These are phyloP conservation scores for Odontesthes bonariensis DNA, from an alignment of 2,113 vertebrate genomes.

Conservation along the genomic window DNA sequence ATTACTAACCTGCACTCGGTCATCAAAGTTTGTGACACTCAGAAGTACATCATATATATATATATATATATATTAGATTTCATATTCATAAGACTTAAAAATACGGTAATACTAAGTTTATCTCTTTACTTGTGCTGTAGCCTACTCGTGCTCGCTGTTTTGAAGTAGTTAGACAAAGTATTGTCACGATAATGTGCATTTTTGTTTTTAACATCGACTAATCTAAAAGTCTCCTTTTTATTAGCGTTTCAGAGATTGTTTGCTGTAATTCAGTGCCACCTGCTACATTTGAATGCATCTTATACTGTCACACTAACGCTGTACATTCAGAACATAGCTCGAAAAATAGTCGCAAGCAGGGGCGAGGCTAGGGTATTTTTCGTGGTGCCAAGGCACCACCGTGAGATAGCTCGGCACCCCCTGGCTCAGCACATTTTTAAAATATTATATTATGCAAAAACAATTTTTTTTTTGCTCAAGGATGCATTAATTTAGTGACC, in stretches of 20 bases:
- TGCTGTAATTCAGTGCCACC: slow-evolving; percentile 48
- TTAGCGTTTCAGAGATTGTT: slow-evolving; percentile 16
- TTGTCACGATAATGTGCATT: slow-evolving; percentile 62
- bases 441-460: too few relatives aligned
- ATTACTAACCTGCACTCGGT: slow-evolving; percentile 72
- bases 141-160: slow-evolving; percentile 49
- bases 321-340: slow-evolving; percentile 73
- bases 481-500: too few relatives aligned
- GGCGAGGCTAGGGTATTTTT: too few relatives aligned
- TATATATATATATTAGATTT: slow-evolving; percentile 57
- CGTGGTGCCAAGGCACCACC: too few relatives aligned
- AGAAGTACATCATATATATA: slow-evolving; percentile 45
- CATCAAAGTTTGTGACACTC: slow-evolving; percentile 70
- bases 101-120: slow-evolving; percentile 59
- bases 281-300: slow-evolving; percentile 70
- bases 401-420: too few relatives aligned
- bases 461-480: too few relatives aligned
- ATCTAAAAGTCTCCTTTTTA: slow-evolving; percentile 22
- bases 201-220: slow-evolving; percentile 36
- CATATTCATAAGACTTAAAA: slow-evolving; percentile 71
- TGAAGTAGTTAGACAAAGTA: slow-evolving; percentile 60
- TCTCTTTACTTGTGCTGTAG: slow-evolving; percentile 39
- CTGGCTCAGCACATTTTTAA: too few relatives aligned
- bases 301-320: slow-evolving; percentile 59
- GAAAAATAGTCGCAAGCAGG: too few relatives aligned